Conservation (phyloP, 2,888 invertebrate species). For the Eupithecia subumbrata region DNA sequence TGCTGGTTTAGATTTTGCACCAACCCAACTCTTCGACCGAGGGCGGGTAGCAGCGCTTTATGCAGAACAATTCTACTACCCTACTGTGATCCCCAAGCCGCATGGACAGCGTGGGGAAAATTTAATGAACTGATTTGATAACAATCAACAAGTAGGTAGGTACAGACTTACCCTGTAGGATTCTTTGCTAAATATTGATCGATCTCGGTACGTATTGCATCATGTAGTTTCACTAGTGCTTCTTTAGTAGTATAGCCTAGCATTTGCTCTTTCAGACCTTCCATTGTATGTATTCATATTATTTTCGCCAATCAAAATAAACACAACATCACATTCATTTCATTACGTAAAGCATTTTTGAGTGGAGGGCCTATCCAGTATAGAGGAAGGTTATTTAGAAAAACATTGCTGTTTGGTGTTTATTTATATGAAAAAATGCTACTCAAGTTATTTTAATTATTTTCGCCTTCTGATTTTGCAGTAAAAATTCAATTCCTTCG, state of each 20-base stretch:
- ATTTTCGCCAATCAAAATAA: constrained; percentile 11
- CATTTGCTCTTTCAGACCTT: constrained; percentile 62
- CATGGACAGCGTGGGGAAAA: no score
- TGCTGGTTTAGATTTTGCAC: no score
- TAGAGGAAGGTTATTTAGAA: background rate
- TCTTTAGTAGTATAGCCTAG: constrained; percentile 87
- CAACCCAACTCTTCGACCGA: no score
- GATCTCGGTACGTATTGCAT: constrained; percentile 87
- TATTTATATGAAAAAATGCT: background rate
- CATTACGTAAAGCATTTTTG: background rate
- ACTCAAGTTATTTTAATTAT: background rate
- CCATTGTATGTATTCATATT: constrained; percentile 64
- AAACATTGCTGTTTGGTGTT: background rate
- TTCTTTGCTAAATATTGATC: constrained; percentile 85
- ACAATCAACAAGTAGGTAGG: background rate
- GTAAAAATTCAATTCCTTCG: background rate
- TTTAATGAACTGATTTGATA: background rate
- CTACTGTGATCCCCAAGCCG: no score
- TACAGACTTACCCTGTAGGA: constrained; percentile 66
- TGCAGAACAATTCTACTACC: no score
- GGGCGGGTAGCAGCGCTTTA: no score
- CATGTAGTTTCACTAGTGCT: constrained; percentile 87
- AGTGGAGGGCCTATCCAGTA: background rate
- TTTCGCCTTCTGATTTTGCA: background rate
- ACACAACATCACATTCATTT: background rate